phyloP scores from a whole-genome alignment of 1,140 invertebrate species.

The Chymomyza costata region DNA sequence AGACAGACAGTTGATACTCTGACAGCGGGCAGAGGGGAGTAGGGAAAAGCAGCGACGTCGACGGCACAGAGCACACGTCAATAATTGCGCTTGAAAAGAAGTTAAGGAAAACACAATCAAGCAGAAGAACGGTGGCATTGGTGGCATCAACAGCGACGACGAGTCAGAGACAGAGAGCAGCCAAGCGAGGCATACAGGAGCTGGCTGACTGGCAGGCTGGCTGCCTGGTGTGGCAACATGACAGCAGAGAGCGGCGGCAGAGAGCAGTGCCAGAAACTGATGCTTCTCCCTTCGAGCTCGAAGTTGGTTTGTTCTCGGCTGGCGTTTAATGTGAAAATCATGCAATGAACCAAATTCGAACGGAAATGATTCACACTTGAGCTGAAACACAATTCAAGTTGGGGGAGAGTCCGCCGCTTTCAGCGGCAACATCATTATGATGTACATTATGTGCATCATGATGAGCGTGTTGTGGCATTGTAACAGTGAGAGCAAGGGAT shows the following conservation, averaged over 20 bases:
- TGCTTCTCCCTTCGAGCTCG: neutral
- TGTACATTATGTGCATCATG: conserved; percentile 1
- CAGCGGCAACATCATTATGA: conserved; percentile 6
- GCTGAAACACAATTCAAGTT: conserved; percentile 44
- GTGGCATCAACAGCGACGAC: neutral
- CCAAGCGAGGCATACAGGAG: conserved; percentile 33
- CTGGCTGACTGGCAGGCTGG: too few species aligned
- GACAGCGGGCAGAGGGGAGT: neutral
- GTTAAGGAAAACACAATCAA: conserved; percentile 62
- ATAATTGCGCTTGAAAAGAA: conserved; percentile 65
- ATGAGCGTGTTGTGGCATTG: too few species aligned
- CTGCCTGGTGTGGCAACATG: too few species aligned
- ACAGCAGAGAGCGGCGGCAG: too few species aligned
- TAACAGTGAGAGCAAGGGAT: too few species aligned
- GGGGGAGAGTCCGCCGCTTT: conserved; percentile 16
- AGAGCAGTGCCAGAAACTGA: conserved; percentile 5
- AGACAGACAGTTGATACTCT: too few species aligned
- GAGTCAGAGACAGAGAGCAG: conserved; percentile 1
- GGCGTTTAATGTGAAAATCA: conserved; percentile 65
- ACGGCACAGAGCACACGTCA: conserved; percentile 60
- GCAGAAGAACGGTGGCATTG: conserved; percentile 22
- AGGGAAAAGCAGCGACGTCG: conserved; percentile 20
- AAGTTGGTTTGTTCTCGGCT: conserved; percentile 10
- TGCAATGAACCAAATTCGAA: conserved; percentile 71
- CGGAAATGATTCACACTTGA: conserved; percentile 71